These are phyloP conservation scores for Chironomus tentans DNA, from an alignment of 2,888 invertebrate genomes.

Conservation along the genomic window DNA sequence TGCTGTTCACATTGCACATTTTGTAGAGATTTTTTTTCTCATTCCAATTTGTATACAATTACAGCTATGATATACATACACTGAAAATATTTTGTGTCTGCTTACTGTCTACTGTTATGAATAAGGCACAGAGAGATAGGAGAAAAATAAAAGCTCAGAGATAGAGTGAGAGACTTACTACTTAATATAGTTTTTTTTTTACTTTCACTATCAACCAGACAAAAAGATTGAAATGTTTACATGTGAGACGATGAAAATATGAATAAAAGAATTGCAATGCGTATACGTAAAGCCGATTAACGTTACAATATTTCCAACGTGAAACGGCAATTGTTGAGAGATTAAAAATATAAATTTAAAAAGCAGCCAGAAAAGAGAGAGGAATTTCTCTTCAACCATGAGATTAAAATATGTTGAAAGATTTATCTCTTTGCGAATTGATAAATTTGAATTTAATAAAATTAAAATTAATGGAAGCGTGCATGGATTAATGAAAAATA, in stretches of 20 bases:
- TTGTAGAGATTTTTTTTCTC: not conserved
- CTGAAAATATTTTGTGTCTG: too few relatives aligned
- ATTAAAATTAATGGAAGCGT: not conserved
- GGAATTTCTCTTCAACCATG: not conserved
- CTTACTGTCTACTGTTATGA: not conserved
- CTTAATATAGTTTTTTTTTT: too few relatives aligned
- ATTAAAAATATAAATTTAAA: too few relatives aligned
- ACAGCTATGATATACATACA: too few relatives aligned
- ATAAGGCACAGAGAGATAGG: not conserved
- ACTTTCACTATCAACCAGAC: conserved; percentile 17
- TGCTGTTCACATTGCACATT: not conserved
- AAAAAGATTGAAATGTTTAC: not conserved
- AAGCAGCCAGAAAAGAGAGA: not conserved
- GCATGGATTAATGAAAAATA: not conserved
- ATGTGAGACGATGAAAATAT: not conserved
- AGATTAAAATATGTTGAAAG: too few relatives aligned
- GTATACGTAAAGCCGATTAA: conserved; percentile 9
- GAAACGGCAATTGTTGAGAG: not conserved
- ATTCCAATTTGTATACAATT: not conserved
- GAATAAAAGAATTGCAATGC: not conserved
- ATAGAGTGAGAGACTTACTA: not conserved
- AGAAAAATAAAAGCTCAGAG: not conserved
- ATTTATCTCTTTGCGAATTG: not conserved
- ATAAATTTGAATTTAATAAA: not conserved
- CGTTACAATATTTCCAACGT: not conserved